Evolutionary conservation across 2,797 vertebrate genomes (phyloP).

Genomic region (Gobionotothen gibberifrons): DNA sequence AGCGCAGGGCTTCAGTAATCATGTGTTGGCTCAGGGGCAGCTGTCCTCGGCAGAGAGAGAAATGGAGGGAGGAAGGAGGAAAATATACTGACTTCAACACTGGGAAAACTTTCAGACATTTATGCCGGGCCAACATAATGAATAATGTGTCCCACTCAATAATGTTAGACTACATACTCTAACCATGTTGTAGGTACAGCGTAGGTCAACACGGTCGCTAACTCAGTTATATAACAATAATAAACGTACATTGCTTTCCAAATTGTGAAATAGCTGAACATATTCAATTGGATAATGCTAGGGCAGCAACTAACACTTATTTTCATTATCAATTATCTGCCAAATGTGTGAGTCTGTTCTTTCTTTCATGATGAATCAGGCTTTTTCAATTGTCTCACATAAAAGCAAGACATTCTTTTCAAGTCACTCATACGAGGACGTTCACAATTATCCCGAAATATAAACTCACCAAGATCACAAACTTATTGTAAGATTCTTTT

Average conservation of each 20-base stretch:
- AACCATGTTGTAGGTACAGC: constrained; percentile 38
- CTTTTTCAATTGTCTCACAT: too few species aligned
- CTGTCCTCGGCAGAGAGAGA: constrained; percentile 62
- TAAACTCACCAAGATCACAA: too few species aligned
- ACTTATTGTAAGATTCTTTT: too few species aligned
- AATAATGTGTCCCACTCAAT: constrained; percentile 80
- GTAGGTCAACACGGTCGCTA: constrained; percentile 38
- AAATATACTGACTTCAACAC: constrained; percentile 79
- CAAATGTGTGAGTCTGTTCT: too few species aligned
- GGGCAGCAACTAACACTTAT: too few species aligned
- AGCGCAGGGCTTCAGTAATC: constrained; percentile 71
- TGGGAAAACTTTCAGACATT: constrained; percentile 81
- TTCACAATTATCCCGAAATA: too few species aligned
- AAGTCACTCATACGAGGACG: too few species aligned
- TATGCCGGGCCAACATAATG: constrained; percentile 77
- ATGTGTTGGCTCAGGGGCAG: constrained; percentile 74
- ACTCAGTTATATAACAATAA: constrained; percentile 21
- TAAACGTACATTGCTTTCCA: constrained; percentile 3
- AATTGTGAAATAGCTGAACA: not conserved
- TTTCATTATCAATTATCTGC: too few species aligned
- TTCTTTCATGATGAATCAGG: too few species aligned
- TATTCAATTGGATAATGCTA: not conserved
- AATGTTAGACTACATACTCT: constrained; percentile 56
- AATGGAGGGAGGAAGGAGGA: constrained; percentile 67
- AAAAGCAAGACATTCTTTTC: too few species aligned